A percentile compares a stretch with the other conserved stretches of the same genome.
phyloP scores from a whole-genome alignment of 2,888 invertebrate species.

The Andricus quercusramuli region DNA sequence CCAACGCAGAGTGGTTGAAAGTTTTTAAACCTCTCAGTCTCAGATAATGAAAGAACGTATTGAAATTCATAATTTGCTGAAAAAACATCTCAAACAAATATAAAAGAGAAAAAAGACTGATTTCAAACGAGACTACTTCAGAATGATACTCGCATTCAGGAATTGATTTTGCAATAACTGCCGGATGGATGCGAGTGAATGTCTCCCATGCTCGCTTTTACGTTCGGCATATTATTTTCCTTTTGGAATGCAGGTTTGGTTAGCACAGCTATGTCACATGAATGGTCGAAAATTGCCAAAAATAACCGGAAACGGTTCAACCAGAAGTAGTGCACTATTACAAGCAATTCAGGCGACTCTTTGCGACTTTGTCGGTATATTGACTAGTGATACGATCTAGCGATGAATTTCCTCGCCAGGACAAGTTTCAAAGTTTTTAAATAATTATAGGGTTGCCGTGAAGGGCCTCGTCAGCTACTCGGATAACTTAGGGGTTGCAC shows the following conservation, averaged over 20 bases:
- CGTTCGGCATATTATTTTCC: slow-evolving; percentile 19
- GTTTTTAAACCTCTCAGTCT: too few relatives aligned
- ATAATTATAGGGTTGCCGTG: slow-evolving; percentile 72
- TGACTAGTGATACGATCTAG: slow-evolving; percentile 27
- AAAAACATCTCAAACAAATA: not conserved
- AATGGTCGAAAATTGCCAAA: slow-evolving; percentile 69
- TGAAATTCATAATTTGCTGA: not conserved
- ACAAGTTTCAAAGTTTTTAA: slow-evolving; percentile 71
- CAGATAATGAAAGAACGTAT: too few relatives aligned
- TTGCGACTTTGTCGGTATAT: slow-evolving; percentile 13
- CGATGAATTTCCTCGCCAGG: not conserved
- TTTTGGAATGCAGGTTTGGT: not conserved
- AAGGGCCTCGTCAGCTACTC: slow-evolving; percentile 57
- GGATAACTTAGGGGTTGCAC: slow-evolving; percentile 43
- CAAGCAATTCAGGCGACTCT: not conserved
- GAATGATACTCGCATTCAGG: slow-evolving; percentile 5
- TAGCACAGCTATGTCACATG: slow-evolving; percentile 53
- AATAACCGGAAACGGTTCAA: slow-evolving; percentile 66
- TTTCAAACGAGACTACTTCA: not conserved
- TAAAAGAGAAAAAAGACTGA: not conserved
- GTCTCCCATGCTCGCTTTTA: slow-evolving; percentile 18
- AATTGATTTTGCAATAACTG: slow-evolving; percentile 18
- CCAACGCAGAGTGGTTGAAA: too few relatives aligned
- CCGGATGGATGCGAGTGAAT: slow-evolving; percentile 12
- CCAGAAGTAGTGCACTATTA: slow-evolving; percentile 25